Evolutionary conservation across 2,797 vertebrate genomes (phyloP), one percentile per base, ranked within the genome.

Genomic region (Muscicapa striata): DNA sequence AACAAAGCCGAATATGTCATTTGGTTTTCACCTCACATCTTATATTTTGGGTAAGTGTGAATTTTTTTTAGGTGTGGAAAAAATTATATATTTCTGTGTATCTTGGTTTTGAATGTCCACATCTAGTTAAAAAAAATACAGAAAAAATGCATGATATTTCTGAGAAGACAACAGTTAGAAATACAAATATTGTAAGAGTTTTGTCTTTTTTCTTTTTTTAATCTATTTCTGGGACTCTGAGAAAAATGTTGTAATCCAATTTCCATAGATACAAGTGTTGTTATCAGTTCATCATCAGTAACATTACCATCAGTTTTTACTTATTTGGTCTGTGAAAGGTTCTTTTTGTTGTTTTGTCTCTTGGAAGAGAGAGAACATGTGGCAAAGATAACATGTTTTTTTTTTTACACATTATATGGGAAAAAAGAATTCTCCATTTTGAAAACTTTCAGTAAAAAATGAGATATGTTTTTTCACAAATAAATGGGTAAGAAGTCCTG

Each of bases 31-130:
- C 32, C 22, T 85, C 3, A 4, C 5, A 21, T 29, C 40, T 22
- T 43, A 32, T 4, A 16, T 57, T 91, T 91, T 74, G 11, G 36
- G 12, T 45, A 59, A 67, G 7, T 48, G 24, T 73, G 30, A 68
- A 6, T 19, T 46, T 81, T 81, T 84, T 82, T 45, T 30, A 34
- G 2, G 15, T 30, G 12, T 40, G 16, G 6, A 82, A 74, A 74
- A 84, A 41, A 22, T 30, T 0, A 38, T 30, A 4, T 40, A 27
- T 79, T 79, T 64, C 24, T 75, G 11, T 0, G 0, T 78, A 40
- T 41, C 5, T 62, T 85, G n/a, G 2, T 23, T 66, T 62, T 38
- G 2, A 63, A 30, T 72, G 78, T 77, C 19, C 10, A 8, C 22
- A 73, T 29, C 4, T 55, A 54, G 8, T 20, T 20, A 23, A 73